These are phyloP conservation scores for Pachypanchax playfairii DNA, from an alignment of 2,113 vertebrate genomes.

Conservation along the genomic window DNA sequence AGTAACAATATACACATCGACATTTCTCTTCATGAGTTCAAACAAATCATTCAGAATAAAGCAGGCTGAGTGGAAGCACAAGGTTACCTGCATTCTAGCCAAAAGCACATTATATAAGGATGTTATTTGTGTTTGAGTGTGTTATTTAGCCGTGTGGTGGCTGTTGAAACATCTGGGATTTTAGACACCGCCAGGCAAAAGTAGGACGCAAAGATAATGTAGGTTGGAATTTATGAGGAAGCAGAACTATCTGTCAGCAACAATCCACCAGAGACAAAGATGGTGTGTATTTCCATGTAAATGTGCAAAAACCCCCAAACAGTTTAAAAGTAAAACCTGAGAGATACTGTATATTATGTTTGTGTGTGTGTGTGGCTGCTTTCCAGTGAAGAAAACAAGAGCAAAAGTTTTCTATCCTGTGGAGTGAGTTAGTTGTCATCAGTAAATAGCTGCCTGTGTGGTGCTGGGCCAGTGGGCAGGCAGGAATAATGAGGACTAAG, in stretches of 20 bases:
- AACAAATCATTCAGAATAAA: not conserved
- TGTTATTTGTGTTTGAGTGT: constrained; percentile 11
- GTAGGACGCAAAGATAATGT: constrained; percentile 51
- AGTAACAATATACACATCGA: not conserved
- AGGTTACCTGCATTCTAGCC: not conserved
- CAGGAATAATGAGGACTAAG: constrained; percentile 62
- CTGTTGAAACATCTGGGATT: not conserved
- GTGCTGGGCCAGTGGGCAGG: constrained; percentile 55
- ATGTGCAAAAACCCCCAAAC: constrained; percentile 28
- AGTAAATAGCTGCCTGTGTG: constrained; percentile 61
- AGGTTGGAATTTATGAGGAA: constrained; percentile 54
- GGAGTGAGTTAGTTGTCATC: constrained; percentile 56
- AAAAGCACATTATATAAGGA: not conserved
- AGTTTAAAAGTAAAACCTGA: constrained; percentile 9
- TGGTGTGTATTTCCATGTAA: not conserved
- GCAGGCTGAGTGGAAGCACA: not conserved
- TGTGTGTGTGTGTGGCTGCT: constrained; percentile 2
- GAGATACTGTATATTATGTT: constrained; percentile 5
- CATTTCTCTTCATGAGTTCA: not conserved
- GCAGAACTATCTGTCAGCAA: constrained; percentile 46
- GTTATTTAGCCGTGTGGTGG: constrained; percentile 8
- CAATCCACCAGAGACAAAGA: constrained; percentile 44
- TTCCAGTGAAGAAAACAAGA: constrained; percentile 23
- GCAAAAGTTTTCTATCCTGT: constrained; percentile 39
- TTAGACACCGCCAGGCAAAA: constrained; percentile 39